phyloP scores from a whole-genome alignment of 2,888 invertebrate genomes.

The Conistra vaccinii region DNA sequence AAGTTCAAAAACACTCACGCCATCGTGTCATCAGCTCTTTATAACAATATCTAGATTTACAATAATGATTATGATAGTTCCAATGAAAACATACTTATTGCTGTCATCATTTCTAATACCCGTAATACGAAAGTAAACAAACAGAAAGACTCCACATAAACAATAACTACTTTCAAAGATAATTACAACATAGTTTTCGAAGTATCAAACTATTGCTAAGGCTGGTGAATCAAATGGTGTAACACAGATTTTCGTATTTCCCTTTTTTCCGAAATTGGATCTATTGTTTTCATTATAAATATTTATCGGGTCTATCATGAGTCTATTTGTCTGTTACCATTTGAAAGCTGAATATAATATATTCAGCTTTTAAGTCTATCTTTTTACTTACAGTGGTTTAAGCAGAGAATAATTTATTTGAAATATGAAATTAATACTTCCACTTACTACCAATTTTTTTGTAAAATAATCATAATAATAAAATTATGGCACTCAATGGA shows the following conservation, averaged over 20 bases:
- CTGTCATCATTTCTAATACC: constrained; percentile 22
- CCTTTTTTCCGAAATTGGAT: not conserved
- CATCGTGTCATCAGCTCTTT: constrained; percentile 26
- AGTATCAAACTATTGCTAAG: constrained; percentile 35
- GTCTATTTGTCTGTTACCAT: not conserved
- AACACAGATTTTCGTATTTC: not conserved
- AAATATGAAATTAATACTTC: not conserved
- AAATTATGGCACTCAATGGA: not conserved
- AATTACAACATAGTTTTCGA: constrained; percentile 48
- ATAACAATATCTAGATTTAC: constrained; percentile 19
- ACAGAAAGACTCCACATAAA: constrained; percentile 37
- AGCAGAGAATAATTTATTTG: not conserved
- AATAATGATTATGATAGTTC: constrained; percentile 18
- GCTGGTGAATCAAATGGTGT: not conserved
- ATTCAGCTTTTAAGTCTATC: not conserved
- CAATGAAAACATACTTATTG: constrained; percentile 8
- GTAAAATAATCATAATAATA: not conserved
- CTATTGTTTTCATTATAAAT: too few relatives aligned
- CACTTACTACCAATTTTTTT: not conserved
- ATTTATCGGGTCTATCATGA: not conserved
- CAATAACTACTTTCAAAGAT: constrained; percentile 51
- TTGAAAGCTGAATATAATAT: not conserved
- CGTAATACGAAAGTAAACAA: constrained; percentile 14
- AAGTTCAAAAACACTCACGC: constrained; percentile 3
- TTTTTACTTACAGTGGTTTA: not conserved